These are phyloP conservation scores for Epirrhoe tristata DNA, from an alignment of 2,888 invertebrate species.

Conservation along the genomic window DNA sequence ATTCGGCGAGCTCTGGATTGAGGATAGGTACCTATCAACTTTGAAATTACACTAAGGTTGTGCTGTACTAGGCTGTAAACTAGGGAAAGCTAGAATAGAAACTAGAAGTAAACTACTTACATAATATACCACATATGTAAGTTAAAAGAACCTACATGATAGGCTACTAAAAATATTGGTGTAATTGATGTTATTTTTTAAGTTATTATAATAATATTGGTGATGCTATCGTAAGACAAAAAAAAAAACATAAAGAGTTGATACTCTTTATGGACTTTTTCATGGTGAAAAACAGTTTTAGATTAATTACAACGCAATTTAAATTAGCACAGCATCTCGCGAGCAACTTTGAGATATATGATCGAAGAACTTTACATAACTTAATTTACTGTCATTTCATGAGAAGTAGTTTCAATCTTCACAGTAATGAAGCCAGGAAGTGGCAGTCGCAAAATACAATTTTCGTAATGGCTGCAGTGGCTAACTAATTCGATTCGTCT, in stretches of 20 bases:
- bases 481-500: conserved; percentile 80
- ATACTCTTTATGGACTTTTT: too few relatives aligned
- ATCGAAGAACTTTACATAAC: conserved; percentile 28
- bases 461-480: conserved; percentile 76
- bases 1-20: conserved; percentile 45
- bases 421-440: conserved; percentile 62
- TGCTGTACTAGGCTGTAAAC: too few relatives aligned
- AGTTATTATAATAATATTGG: too few relatives aligned
- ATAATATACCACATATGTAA: too few relatives aligned
- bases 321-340: conserved; percentile 6
- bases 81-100: too few relatives aligned
- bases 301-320: conserved; percentile 7
- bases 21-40: conserved; percentile 32
- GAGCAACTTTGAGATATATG: too few relatives aligned
- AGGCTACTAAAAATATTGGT: too few relatives aligned
- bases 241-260: neutral
- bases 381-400: conserved; percentile 21
- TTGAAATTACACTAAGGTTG: conserved; percentile 41
- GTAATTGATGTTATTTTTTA: neutral
- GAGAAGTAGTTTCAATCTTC: conserved; percentile 36
- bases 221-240: too few relatives aligned
- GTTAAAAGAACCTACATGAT: too few relatives aligned
- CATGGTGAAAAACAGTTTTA: neutral
- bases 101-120: too few relatives aligned
- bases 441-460: conserved; percentile 78